Evolutionary conservation across 2,797 vertebrate species (phyloP).

Genomic region (Semotilus atromaculatus): DNA sequence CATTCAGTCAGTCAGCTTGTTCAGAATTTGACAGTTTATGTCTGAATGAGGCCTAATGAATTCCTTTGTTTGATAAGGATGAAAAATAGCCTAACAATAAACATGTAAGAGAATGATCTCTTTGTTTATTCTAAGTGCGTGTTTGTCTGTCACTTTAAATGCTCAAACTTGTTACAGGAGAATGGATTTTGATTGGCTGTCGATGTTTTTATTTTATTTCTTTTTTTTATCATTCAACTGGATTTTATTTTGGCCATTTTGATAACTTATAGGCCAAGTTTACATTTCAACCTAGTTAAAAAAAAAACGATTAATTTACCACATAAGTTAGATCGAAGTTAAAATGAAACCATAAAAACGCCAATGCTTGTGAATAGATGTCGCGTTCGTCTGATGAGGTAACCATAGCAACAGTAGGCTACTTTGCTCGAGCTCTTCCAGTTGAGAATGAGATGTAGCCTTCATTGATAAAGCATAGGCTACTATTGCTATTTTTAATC

Average conservation of each 20-base stretch:
- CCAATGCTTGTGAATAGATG: not conserved
- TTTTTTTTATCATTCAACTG: too few relatives aligned
- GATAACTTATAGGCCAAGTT: too few relatives aligned
- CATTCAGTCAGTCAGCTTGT: not conserved
- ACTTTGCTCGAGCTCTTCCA: not conserved
- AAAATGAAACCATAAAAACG: not conserved
- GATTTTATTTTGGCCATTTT: too few relatives aligned
- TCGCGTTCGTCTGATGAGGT: not conserved
- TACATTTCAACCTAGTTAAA: too few relatives aligned
- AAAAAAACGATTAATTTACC: too few relatives aligned
- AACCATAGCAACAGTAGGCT: not conserved
- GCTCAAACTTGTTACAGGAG: too few relatives aligned
- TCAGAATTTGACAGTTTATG: not conserved
- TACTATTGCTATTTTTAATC: not conserved
- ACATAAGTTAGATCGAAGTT: not conserved
- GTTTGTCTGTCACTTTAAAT: too few relatives aligned
- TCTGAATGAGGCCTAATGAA: not conserved
- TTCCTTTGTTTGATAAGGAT: not conserved
- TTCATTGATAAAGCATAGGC: not conserved
- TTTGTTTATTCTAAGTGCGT: too few relatives aligned
- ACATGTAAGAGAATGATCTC: not conserved
- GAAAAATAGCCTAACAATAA: not conserved
- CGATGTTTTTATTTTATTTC: too few relatives aligned
- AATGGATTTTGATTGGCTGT: too few relatives aligned
- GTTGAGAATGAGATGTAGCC: not conserved